A percentile compares a stretch with the other conserved stretches of the same genome.
These are phyloP conservation scores for Drosophila helvetica DNA, from an alignment of 2,888 invertebrate genomes.

Conservation along the genomic window DNA sequence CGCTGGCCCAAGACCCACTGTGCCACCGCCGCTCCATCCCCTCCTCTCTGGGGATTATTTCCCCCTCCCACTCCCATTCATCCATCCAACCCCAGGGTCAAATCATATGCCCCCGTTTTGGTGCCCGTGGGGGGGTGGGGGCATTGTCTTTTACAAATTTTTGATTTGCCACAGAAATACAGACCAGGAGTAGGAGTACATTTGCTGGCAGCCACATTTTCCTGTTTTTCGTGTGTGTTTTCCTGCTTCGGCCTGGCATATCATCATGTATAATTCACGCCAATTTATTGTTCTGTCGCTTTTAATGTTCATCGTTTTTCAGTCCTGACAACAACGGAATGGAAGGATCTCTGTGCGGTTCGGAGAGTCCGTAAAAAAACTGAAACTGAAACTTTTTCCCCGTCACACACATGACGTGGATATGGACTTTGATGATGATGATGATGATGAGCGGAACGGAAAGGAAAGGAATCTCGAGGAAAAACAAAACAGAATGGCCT, in stretches of 20 bases:
- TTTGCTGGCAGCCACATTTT: slow-evolving; percentile 43
- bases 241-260: not conserved
- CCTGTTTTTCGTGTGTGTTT: not conserved
- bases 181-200: slow-evolving; percentile 2
- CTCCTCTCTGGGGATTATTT: slow-evolving; percentile 17
- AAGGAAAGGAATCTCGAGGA: slow-evolving; percentile 2
- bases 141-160: slow-evolving; percentile 46
- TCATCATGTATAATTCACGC: slow-evolving; percentile 53
- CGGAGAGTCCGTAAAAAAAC: slow-evolving; percentile 21
- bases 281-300: slow-evolving; percentile 62
- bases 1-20: slow-evolving; percentile 20
- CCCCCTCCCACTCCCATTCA: not conserved
- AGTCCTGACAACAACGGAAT: no score
- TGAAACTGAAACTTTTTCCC: slow-evolving; percentile 36
- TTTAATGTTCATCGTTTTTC: slow-evolving; percentile 51
- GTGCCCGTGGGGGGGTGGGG: slow-evolving; percentile 38
- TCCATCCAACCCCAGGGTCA: slow-evolving; percentile 5
- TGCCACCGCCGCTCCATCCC: slow-evolving; percentile 7
- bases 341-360: slow-evolving; percentile 23
- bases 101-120: slow-evolving; percentile 4
- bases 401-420: slow-evolving; percentile 19
- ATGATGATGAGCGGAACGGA: slow-evolving; percentile 23
- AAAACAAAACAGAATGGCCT: slow-evolving; percentile 53
- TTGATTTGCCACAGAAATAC: slow-evolving; percentile 52
- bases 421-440: slow-evolving; percentile 42